Evolutionary conservation across 2,888 invertebrate genomes (phyloP), one percentile per base, ranked within the genome.

Genomic region (Ferdinandea cuprea): DNA sequence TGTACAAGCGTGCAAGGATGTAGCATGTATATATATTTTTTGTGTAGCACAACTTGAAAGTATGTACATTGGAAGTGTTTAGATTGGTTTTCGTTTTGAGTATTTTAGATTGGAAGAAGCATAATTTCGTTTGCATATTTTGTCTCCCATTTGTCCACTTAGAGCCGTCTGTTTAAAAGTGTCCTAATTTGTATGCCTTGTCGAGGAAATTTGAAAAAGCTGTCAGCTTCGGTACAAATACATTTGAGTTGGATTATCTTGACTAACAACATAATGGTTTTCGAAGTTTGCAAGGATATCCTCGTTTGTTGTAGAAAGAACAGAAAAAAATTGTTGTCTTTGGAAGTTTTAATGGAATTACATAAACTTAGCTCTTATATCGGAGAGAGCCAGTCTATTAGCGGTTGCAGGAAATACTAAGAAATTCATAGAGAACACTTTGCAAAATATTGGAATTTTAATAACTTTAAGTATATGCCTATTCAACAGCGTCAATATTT

Each of bases 101-200:
- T n/a, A n/a, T n/a, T n/a, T n/a, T n/a, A n/a, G 8, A 13, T 7
- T 7, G 32, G 32, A 19, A 0, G 15, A 40, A 19, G 17, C 17
- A 21, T 50, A 25, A 50, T 25, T 50, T 37, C 9, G 50, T 65
- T 65, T 50, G 37, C 48, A 65, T 50, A 65, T 21, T 19, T 9
- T 0, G 5, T 46, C 3, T 46, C 5, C 19, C 17, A 9, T 21
- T 11, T 46, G 0, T 8, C 3, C 21, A 19, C 19, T 40, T 40
- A 13, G 15, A 8, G 7, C 2, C 7, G 2, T 13, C 40, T 40
- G 40, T 40, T 40, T 13, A 15, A 40, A 15, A 15, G 13, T 15
- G 7, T 15, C n/a, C 13, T 13, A n/a, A 13, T 37, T 37, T 4
- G 3, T 13, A 1, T 40, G n/a, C n/a, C 5, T 40, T 7, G 13